Evolutionary conservation across 2,113 vertebrate species (phyloP).

Genomic region (Lophura nycthemera): DNA sequence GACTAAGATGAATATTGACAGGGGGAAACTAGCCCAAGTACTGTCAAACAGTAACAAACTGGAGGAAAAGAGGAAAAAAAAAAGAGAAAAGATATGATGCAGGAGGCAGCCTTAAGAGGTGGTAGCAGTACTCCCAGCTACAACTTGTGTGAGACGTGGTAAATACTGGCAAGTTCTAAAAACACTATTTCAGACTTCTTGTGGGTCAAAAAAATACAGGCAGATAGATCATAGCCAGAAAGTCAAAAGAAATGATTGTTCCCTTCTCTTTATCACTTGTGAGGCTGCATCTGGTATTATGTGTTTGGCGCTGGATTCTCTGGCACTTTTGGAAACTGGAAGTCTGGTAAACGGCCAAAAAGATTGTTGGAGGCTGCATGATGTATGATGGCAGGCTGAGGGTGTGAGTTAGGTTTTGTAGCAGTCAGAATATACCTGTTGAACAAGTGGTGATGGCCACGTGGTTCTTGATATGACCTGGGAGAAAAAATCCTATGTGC

Average conservation of each 20-base stretch:
- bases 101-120: not conserved
- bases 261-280: not conserved
- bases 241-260: not conserved
- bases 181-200: not conserved
- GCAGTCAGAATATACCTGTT: not conserved
- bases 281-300: not conserved
- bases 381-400: not conserved
- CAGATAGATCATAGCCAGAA: not conserved
- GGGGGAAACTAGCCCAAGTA: not conserved
- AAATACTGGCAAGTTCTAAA: not conserved
- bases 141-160: not conserved
- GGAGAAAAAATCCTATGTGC: not conserved
- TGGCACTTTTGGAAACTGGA: not conserved
- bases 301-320: not conserved
- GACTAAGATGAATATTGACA: not conserved
- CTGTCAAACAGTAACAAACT: not conserved
- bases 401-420: not conserved
- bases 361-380: not conserved
- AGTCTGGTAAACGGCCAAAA: not conserved
- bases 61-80: not conserved
- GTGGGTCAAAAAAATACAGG: not conserved
- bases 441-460: not conserved
- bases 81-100: not conserved
- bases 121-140: not conserved
- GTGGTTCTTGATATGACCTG: not conserved